Conservation (phyloP, 2,797 vertebrate genomes). For the Spinus olivaceus region DNA sequence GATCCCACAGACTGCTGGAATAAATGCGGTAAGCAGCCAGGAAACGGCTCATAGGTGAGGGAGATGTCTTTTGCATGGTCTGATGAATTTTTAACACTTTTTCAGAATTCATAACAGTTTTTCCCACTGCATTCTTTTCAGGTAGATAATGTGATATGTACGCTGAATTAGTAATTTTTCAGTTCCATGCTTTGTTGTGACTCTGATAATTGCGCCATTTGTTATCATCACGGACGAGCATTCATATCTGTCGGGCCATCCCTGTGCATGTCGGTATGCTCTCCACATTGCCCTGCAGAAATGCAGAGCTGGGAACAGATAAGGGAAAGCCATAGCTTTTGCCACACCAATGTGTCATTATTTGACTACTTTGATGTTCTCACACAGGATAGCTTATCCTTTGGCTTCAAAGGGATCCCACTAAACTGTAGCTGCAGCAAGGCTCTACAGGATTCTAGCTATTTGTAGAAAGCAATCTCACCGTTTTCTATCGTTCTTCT, state of each 20-base stretch:
- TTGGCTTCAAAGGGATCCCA: constrained; percentile 22
- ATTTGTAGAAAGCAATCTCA: background rate
- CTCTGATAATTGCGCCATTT: background rate
- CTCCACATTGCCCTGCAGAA: background rate
- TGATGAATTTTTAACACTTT: background rate
- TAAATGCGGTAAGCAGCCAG: background rate
- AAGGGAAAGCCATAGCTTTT: background rate
- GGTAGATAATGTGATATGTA: background rate
- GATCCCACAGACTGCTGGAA: background rate
- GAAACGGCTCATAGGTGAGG: background rate
- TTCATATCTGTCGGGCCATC: accelerated
- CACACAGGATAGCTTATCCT: background rate
- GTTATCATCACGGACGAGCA: accelerated
- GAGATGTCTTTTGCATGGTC: background rate
- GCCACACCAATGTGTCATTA: background rate
- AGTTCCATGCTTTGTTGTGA: background rate
- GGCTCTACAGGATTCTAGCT: background rate
- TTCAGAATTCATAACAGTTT: background rate
- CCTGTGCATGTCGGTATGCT: background rate
- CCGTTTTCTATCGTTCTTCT: background rate
- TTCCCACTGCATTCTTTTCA: background rate
- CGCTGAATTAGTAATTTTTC: background rate
- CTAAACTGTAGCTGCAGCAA: background rate
- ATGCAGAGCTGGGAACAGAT: background rate
- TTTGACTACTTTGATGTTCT: constrained; percentile 29